A percentile compares a stretch with the other conserved stretches of the same genome.
phyloP scores from a whole-genome alignment of 2,113 vertebrate species.

The Upupa epops region DNA sequence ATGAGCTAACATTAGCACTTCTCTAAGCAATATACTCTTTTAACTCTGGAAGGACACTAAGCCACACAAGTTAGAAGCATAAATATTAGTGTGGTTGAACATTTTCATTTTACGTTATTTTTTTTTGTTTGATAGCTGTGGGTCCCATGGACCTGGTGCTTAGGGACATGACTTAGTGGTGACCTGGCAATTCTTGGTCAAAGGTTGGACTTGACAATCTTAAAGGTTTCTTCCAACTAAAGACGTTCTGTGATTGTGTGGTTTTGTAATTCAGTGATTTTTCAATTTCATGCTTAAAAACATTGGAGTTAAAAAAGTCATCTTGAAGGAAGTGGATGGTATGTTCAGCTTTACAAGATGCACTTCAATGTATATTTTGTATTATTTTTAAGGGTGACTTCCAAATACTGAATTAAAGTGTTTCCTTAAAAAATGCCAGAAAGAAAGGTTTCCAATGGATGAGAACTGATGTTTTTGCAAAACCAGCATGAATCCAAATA shows the following conservation, averaged over 20 bases:
- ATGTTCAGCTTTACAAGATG: neutral
- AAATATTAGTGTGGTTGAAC: neutral
- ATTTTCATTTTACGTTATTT: too few species aligned
- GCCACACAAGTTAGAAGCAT: neutral
- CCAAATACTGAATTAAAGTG: neutral
- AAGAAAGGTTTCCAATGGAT: neutral
- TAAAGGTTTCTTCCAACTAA: too few species aligned
- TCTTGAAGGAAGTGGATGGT: neutral
- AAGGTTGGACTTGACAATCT: too few species aligned
- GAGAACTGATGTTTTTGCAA: neutral
- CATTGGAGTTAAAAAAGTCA: neutral
- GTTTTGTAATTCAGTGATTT: too few species aligned
- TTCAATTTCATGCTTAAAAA: neutral
- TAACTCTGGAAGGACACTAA: neutral
- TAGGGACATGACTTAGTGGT: too few species aligned
- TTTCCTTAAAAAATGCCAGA: neutral
- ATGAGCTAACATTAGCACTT: slow-evolving; percentile 6
- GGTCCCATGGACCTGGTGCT: too few species aligned
- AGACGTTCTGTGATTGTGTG: too few species aligned
- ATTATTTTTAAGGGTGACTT: neutral
- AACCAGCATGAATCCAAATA: neutral
- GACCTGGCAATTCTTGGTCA: too few species aligned
- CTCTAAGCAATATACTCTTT: neutral
- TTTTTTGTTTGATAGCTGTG: neutral
- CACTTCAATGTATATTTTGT: neutral